A percentile compares a stretch with the other conserved stretches of the same genome.
Conservation (phyloP, 2,888 invertebrate species). For the Chymomyza amoena region DNA sequence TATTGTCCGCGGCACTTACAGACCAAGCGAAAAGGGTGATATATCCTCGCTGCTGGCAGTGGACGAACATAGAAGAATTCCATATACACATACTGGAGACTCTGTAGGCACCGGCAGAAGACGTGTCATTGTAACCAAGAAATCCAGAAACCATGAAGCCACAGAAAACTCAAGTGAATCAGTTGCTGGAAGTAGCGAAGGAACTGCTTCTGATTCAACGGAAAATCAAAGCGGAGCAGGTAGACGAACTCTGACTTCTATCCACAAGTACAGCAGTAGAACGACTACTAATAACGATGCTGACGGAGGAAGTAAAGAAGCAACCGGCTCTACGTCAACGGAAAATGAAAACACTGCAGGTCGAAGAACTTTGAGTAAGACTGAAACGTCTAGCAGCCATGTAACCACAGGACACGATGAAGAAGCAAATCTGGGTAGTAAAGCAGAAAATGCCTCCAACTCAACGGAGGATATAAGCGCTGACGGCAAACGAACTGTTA, state of each 20-base stretch:
- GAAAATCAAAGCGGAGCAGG: neutral
- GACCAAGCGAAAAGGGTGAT: constrained; percentile 58
- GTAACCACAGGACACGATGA: neutral
- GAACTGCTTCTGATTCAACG: neutral
- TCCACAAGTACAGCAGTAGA: neutral
- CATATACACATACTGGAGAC: neutral
- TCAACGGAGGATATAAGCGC: neutral
- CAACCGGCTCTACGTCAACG: neutral
- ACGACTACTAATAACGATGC: neutral
- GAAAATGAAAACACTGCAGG: neutral
- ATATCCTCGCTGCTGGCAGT: constrained; percentile 63
- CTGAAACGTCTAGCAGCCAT: neutral
- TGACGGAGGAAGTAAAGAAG: neutral
- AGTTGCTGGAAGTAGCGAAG: neutral
- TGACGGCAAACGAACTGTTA: neutral
- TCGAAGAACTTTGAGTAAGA: neutral
- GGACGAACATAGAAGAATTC: constrained; percentile 35
- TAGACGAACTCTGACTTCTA: neutral
- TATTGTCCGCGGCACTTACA: constrained; percentile 56
- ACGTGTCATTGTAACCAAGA: neutral
- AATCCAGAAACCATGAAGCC: neutral
- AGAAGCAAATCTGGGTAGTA: neutral
- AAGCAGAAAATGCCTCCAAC: neutral
- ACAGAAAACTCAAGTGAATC: neutral
- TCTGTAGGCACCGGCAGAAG: neutral